Evolutionary conservation across 2,888 invertebrate genomes (phyloP).

Genomic region (Orthosia cruda): DNA sequence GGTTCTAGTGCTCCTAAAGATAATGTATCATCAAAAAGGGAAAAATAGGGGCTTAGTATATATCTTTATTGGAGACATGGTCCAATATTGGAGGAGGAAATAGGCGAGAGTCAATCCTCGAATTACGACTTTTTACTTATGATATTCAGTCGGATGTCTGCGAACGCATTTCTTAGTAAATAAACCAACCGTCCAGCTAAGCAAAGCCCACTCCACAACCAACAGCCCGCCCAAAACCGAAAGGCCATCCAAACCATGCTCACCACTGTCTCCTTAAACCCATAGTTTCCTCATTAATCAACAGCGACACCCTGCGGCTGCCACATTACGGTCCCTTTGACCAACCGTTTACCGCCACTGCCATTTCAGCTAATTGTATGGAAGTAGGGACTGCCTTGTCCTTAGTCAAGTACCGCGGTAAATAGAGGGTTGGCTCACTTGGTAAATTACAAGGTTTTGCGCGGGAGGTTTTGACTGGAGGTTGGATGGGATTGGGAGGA

Average conservation of each 20-base stretch:
- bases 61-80: too few relatives aligned
- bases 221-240: slow-evolving; percentile 19
- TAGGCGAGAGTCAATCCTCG: too few relatives aligned
- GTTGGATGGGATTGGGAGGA: slow-evolving; percentile 22
- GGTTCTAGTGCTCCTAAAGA: too few relatives aligned
- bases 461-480: background rate
- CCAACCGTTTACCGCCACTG: slow-evolving; percentile 67
- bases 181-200: background rate
- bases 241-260: slow-evolving; percentile 24
- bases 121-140: too few relatives aligned
- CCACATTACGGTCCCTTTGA: slow-evolving; percentile 64
- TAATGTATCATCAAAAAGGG: too few relatives aligned
- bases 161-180: too few relatives aligned
- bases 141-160: too few relatives aligned
- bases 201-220: slow-evolving; percentile 46
- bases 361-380: slow-evolving; percentile 63
- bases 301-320: slow-evolving; percentile 47
- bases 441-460: slow-evolving; percentile 53
- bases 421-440: slow-evolving; percentile 60
- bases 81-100: too few relatives aligned
- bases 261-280: slow-evolving; percentile 58
- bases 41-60: too few relatives aligned
- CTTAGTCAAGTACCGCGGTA: slow-evolving; percentile 62
- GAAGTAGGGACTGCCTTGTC: slow-evolving; percentile 60
- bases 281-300: slow-evolving; percentile 68